Conservation (phyloP, 2,113 vertebrate genomes). For the Lutjanus erythropterus region DNA sequence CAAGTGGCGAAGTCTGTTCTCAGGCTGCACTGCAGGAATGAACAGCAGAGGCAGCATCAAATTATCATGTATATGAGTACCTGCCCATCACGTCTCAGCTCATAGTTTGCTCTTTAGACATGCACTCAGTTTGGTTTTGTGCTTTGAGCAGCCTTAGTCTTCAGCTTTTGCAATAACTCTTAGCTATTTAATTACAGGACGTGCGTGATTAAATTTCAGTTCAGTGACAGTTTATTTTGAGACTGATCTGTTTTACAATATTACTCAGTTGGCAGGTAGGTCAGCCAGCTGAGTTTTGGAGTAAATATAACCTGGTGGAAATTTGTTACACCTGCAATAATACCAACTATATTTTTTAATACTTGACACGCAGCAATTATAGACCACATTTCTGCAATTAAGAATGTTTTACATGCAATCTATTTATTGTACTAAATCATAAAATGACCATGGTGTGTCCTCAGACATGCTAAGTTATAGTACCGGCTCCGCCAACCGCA, state of each 20-base stretch:
- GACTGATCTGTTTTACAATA: too few relatives aligned
- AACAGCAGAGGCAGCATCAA: slow-evolving; percentile 38
- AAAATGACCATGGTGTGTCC: too few relatives aligned
- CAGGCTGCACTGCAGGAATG: slow-evolving; percentile 25
- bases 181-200: not conserved
- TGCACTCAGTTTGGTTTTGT: not conserved
- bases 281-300: not conserved
- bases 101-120: slow-evolving; percentile 12
- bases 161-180: not conserved
- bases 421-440: too few relatives aligned
- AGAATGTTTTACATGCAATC: too few relatives aligned
- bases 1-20: slow-evolving; percentile 32
- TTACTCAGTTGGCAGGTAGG: too few relatives aligned
- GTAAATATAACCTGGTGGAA: not conserved
- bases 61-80: slow-evolving; percentile 34
- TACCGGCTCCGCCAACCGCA: too few relatives aligned
- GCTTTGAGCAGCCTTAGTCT: not conserved
- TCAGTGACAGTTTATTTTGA: not conserved
- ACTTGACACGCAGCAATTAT: not conserved
- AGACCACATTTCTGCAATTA: not conserved
- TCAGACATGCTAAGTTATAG: too few relatives aligned
- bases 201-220: not conserved
- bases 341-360: not conserved
- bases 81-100: slow-evolving; percentile 36
- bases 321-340: not conserved